Evolutionary conservation across 1,140 invertebrate genomes (phyloP).

Genomic region (Hesperophylax magnus): DNA sequence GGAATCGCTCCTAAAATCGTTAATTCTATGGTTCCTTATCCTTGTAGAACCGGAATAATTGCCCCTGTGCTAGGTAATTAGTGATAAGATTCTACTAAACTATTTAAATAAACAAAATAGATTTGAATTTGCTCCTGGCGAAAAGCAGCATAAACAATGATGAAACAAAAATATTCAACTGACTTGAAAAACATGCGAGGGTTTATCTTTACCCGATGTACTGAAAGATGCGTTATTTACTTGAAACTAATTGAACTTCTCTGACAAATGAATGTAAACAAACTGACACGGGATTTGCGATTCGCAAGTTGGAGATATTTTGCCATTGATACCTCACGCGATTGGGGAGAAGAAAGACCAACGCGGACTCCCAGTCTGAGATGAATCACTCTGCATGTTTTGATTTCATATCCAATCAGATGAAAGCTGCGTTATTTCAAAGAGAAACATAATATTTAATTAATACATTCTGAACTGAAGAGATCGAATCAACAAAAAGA

Average conservation of each 20-base stretch:
- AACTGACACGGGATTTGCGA: slow-evolving; percentile 10
- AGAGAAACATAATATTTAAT: neutral
- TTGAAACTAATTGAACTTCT: slow-evolving; percentile 30
- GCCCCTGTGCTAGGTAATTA: too few species aligned
- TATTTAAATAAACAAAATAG: too few species aligned
- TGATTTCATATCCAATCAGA: slow-evolving; percentile 22
- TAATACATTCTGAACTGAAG: neutral
- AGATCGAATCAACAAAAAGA: neutral
- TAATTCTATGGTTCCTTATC: too few species aligned
- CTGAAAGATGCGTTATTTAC: slow-evolving; percentile 25
- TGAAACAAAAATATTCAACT: too few species aligned
- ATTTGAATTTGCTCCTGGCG: too few species aligned
- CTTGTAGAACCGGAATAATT: too few species aligned
- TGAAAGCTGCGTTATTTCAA: slow-evolving; percentile 15
- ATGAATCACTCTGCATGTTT: slow-evolving; percentile 8
- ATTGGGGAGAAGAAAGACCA: neutral
- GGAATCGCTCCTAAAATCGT: too few species aligned
- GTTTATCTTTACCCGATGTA: neutral
- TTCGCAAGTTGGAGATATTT: slow-evolving; percentile 16
- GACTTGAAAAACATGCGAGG: too few species aligned
- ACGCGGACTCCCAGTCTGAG: neutral
- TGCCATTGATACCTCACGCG: slow-evolving; percentile 5
- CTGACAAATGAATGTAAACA: slow-evolving; percentile 33
- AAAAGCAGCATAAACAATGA: too few species aligned
- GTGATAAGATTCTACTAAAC: too few species aligned